A percentile compares a stretch with the other conserved stretches of the same genome.
These are phyloP conservation scores for Onthophagus sagittarius DNA, from an alignment of 2,888 invertebrate species.

Conservation along the genomic window DNA sequence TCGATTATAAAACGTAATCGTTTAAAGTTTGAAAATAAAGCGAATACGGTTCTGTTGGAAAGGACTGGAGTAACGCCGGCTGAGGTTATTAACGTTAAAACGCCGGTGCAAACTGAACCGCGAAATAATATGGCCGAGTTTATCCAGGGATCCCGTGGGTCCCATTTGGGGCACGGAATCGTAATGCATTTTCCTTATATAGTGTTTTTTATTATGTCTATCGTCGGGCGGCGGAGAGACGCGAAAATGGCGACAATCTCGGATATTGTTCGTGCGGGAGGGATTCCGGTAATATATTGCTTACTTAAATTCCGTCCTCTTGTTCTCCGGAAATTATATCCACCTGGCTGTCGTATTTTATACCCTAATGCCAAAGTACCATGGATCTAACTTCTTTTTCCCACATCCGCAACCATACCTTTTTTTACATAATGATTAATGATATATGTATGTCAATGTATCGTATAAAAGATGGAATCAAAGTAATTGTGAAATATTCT, in stretches of 20 bases:
- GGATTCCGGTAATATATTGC: conserved; percentile 35
- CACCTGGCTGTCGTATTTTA: conserved; percentile 21
- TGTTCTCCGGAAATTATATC: conserved; percentile 23
- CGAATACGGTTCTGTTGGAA: not conserved
- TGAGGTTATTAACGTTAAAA: conserved; percentile 32
- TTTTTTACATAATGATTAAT: no score
- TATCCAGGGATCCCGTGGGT: conserved; percentile 42
- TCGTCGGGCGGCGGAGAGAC: conserved; percentile 39
- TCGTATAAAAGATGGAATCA: no score
- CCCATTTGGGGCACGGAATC: conserved; percentile 47
- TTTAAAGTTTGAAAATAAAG: not conserved
- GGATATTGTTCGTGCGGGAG: conserved; percentile 45
- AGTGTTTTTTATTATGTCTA: conserved; percentile 50
- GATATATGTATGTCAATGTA: no score
- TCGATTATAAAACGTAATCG: no score
- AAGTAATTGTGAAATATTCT: no score
- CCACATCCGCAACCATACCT: not conserved
- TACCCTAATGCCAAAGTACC: conserved; percentile 7
- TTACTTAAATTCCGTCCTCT: conserved; percentile 26
- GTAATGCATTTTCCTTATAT: conserved; percentile 53
- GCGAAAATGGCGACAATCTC: conserved; percentile 48
- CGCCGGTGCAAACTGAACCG: conserved; percentile 36
- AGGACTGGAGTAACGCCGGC: conserved; percentile 1
- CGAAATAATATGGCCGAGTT: conserved; percentile 47
- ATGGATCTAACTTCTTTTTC: not conserved